phyloP scores from a whole-genome alignment of 2,113 vertebrate genomes.

The Maccullochella peelii region DNA sequence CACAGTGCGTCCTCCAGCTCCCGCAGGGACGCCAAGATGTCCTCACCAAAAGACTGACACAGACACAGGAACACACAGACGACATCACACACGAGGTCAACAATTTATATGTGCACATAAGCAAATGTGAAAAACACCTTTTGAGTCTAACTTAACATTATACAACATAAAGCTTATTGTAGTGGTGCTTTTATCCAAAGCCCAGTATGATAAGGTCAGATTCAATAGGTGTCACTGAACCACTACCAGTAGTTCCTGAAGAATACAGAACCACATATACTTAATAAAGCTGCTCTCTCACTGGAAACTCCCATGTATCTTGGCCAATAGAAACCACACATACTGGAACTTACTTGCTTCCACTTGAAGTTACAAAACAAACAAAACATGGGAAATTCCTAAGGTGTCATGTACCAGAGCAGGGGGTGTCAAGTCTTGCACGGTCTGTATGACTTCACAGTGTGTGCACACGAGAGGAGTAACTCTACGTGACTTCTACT shows the following conservation, averaged over 20 bases:
- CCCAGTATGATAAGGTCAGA: too few relatives aligned
- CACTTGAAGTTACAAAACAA: not conserved
- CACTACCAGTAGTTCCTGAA: not conserved
- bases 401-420: constrained; percentile 12
- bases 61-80: constrained; percentile 8
- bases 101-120: not conserved
- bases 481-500: not conserved
- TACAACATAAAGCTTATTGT: not conserved
- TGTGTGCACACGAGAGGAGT: not conserved
- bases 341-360: not conserved
- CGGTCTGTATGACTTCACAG: constrained; percentile 6
- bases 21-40: constrained; percentile 90
- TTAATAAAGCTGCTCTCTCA: not conserved
- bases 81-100: not conserved
- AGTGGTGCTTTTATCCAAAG: not conserved
- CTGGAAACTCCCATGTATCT: not conserved
- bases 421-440: not conserved
- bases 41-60: constrained; percentile 78
- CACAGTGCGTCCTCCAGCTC: constrained; percentile 90
- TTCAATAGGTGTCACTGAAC: not conserved
- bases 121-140: not conserved
- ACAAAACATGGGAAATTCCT: constrained; percentile 24
- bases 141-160: not conserved
- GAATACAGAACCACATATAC: not conserved
- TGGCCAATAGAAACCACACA: not conserved